A percentile compares a stretch with the other conserved stretches of the same genome.
phyloP scores from a whole-genome alignment of 2,888 invertebrate species.

The Heliconius ismenius region DNA sequence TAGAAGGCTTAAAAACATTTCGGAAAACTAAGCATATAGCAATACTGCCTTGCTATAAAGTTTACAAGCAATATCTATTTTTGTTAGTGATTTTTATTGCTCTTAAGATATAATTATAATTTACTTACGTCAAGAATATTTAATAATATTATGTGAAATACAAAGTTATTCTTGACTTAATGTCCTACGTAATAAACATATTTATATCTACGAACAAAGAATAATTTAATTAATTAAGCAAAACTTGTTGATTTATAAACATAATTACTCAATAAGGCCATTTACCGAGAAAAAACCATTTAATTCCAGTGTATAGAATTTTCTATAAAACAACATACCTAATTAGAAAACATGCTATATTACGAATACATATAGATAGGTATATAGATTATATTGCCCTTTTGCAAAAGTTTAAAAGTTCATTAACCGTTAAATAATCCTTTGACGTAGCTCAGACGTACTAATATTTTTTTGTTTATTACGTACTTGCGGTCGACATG shows the following conservation, averaged over 20 bases:
- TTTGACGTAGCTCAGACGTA: not conserved
- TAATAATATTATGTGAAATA: constrained; percentile 1
- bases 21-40: not conserved
- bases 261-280: not conserved
- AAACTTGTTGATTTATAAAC: not conserved
- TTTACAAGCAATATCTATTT: no score
- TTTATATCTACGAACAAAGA: not conserved
- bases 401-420: not conserved
- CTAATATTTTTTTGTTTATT: not conserved
- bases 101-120: constrained; percentile 3
- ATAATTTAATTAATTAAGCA: not conserved
- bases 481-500: not conserved
- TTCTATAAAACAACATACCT: not conserved
- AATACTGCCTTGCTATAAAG: no score
- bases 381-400: not conserved
- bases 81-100: no score
- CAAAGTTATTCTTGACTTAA: constrained; percentile 7
- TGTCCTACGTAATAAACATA: not conserved
- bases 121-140: not conserved
- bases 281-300: not conserved
- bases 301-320: not conserved
- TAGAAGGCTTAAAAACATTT: not conserved
- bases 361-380: not conserved
- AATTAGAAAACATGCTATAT: not conserved
- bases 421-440: not conserved